Conservation (phyloP, 2,113 vertebrate genomes). For the Nematolebias whitei region DNA sequence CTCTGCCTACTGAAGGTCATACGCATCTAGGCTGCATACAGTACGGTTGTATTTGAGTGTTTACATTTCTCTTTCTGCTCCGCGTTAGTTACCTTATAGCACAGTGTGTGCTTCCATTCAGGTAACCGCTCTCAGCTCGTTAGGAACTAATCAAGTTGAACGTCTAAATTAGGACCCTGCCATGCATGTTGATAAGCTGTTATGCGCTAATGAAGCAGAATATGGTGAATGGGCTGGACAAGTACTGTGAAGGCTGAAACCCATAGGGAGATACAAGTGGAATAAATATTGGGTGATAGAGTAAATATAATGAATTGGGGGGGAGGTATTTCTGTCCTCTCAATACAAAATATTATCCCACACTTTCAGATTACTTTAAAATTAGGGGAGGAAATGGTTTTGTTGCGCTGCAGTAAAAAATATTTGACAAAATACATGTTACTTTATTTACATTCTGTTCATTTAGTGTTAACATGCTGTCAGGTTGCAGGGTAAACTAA, state of each 20-base stretch:
- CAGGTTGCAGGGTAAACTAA: no score
- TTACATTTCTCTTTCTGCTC: conserved; percentile 15
- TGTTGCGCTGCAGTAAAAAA: not conserved
- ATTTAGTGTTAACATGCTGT: no score
- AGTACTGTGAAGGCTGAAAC: conserved; percentile 27
- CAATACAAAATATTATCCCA: no score
- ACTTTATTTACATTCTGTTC: no score
- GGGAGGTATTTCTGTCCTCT: conserved; percentile 21
- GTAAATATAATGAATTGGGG: conserved; percentile 35
- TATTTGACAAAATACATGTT: not conserved
- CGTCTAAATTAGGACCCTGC: conserved; percentile 75
- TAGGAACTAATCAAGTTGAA: conserved; percentile 76
- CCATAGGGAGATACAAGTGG: conserved; percentile 63
- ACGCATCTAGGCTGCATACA: conserved; percentile 4
- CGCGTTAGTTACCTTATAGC: conserved; percentile 33
- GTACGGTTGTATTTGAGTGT: not conserved
- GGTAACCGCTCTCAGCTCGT: conserved; percentile 59
- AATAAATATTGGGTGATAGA: conserved; percentile 57
- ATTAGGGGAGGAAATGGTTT: no score
- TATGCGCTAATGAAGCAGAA: conserved; percentile 77
- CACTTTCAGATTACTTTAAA: no score
- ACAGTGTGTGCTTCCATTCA: conserved; percentile 60
- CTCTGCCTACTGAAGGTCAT: not conserved
- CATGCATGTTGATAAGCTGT: conserved; percentile 79
- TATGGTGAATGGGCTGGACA: conserved; percentile 28